Base-by-base conservation (phyloP, 2,888 invertebrate genomes). In the Gortyna flavago region DNA sequence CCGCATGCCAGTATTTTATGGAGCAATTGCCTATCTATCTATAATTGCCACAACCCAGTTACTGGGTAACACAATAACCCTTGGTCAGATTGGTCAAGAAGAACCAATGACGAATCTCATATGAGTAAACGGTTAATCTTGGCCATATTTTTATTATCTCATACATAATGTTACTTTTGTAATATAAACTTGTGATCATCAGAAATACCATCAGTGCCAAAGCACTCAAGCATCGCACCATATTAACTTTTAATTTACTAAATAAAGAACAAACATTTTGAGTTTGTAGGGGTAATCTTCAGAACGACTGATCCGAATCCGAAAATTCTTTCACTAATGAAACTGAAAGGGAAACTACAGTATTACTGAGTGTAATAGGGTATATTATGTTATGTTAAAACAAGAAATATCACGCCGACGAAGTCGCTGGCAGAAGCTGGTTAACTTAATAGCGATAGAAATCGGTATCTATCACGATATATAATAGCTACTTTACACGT, bases 401-500 rank as follows among this genome's bases (percentile, higher is more conserved):
- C 13, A 57, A 57, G 2, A n/a, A 57, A 11, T 57, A 21, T 51
- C 21, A 51, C 51, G 51, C 51, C 18, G 21, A 51, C 21, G 8
- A 51, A 51, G 51, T 51, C 21, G 13, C 44, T 13, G 13, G 3
- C 21, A 51, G 2, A 51, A 51, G 21, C 51, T 51, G 51, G 21
- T 51, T 21, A 51, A 18, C n/a, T 8, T 73, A 25, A 59, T 70
- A 65, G 62, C 65, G 69, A 74, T 74, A 72, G 72, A 62, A 59
- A 77, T 75, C 59, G 41, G 68, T 78, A 16, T 85, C 77, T 86
- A 81, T 85, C 69, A 65, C 72, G 75, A 84, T 71, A 85, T 66
- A 73, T 81, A 84, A 82, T 64, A 67, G 73, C 75, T 54, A 85
- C 80, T 89, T 90, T 87, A 87, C 86, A 84, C 87, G 72, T 87